Evolutionary conservation across 2,888 invertebrate genomes (phyloP).

Genomic region (Epistrophe eligans): DNA sequence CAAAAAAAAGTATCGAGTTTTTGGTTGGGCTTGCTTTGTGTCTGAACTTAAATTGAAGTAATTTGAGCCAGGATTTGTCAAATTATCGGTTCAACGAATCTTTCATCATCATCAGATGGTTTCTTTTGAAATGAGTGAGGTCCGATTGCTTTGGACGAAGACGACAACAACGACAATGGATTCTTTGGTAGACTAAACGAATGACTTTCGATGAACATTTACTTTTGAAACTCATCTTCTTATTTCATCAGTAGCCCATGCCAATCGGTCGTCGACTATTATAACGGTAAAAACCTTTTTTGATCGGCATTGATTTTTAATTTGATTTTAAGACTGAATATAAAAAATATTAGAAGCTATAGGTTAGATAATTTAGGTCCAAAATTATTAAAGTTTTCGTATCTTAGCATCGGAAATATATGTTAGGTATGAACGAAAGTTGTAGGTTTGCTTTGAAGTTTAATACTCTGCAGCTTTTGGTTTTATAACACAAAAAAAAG

Average conservation of each 20-base stretch:
- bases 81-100: slow-evolving; percentile 75
- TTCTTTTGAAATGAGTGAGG: slow-evolving; percentile 44
- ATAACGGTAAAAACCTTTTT: slow-evolving; percentile 12
- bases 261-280: background rate
- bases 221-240: background rate
- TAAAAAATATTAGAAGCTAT: background rate
- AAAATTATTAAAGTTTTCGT: too few relatives aligned
- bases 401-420: too few relatives aligned
- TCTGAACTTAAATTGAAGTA: slow-evolving; percentile 55
- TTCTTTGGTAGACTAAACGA: slow-evolving; percentile 6
- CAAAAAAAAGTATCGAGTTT: slow-evolving; percentile 65
- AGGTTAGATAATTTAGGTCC: too few relatives aligned
- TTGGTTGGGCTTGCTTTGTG: slow-evolving; percentile 59
- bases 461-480: too few relatives aligned
- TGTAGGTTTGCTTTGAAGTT: too few relatives aligned
- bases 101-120: slow-evolving; percentile 73
- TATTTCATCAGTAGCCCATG: background rate
- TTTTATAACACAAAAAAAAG: too few relatives aligned
- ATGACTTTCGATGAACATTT: slow-evolving; percentile 34
- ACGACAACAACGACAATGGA: background rate
- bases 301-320: background rate
- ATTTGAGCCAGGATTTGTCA: slow-evolving; percentile 60
- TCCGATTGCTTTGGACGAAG: slow-evolving; percentile 6
- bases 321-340: background rate
- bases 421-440: too few relatives aligned